These are phyloP conservation scores for Busseola fusca DNA, from an alignment of 2,888 invertebrate species.

Conservation along the genomic window DNA sequence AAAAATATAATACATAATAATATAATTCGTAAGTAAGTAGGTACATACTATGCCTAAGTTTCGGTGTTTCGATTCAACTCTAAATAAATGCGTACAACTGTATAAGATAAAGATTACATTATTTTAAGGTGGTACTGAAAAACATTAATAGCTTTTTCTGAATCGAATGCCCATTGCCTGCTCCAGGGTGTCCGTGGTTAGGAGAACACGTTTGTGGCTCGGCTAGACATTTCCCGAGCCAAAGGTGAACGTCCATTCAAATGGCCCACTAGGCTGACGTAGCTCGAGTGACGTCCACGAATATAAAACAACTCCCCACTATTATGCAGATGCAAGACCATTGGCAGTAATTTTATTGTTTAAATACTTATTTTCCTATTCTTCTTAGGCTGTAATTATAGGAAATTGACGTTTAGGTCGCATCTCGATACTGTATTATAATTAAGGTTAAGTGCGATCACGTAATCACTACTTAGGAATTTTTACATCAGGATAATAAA, in stretches of 20 bases:
- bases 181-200: constrained; percentile 50
- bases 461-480: constrained; percentile 13
- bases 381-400: constrained; percentile 39
- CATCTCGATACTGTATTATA: constrained; percentile 20
- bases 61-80: not conserved
- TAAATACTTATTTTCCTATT: constrained; percentile 45
- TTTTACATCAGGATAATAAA: not conserved
- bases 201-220: constrained; percentile 52
- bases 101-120: not conserved
- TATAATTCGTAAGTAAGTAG: too few species aligned
- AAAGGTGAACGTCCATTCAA: constrained; percentile 60
- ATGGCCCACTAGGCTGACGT: constrained; percentile 44
- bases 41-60: not conserved
- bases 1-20: too few species aligned
- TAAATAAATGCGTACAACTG: not conserved
- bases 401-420: constrained; percentile 32
- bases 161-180: constrained; percentile 16
- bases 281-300: constrained; percentile 15
- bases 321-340: constrained; percentile 33
- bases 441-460: constrained; percentile 25
- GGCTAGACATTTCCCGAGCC: constrained; percentile 48
- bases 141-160: constrained; percentile 15
- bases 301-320: constrained; percentile 28
- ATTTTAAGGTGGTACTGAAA: not conserved
- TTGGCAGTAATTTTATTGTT: constrained; percentile 40